These are phyloP conservation scores for Sesamia nonagrioides DNA, from an alignment of 1,140 invertebrate species.

Conservation along the genomic window DNA sequence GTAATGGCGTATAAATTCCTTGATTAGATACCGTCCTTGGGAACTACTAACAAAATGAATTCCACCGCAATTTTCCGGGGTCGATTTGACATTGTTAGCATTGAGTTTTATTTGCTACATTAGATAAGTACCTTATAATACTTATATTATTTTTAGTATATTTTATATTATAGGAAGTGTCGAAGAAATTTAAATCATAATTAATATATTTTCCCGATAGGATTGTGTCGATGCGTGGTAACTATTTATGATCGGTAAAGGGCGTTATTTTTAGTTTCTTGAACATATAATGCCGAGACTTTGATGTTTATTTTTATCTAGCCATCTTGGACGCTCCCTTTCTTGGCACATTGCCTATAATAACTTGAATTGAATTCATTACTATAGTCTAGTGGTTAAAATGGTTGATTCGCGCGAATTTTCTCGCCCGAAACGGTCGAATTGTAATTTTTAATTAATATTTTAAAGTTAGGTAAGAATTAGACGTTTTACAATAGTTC, in stretches of 20 bases:
- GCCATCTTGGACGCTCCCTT: background rate
- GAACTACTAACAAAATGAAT: constrained; percentile 80
- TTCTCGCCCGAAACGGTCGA: no score
- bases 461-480: no score
- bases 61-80: constrained; percentile 63
- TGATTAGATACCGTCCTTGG: constrained; percentile 84
- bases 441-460: no score
- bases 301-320: constrained; percentile 40
- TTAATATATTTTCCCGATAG: background rate
- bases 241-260: background rate
- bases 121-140: background rate
- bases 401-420: no score
- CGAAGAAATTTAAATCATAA: background rate
- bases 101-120: background rate
- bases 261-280: constrained; percentile 16
- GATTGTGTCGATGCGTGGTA: background rate
- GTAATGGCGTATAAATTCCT: constrained; percentile 76
- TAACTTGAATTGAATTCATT: constrained; percentile 1
- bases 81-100: constrained; percentile 12
- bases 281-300: background rate
- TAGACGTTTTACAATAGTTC: no score
- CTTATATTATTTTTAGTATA: background rate
- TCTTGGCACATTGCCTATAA: constrained; percentile 22
- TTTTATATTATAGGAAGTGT: no score
- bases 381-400: background rate